Percentiles rank a stretch among this genome's conserved stretches.
Conservation (phyloP, 1,140 invertebrate genomes). For the Cydia amplana region DNA sequence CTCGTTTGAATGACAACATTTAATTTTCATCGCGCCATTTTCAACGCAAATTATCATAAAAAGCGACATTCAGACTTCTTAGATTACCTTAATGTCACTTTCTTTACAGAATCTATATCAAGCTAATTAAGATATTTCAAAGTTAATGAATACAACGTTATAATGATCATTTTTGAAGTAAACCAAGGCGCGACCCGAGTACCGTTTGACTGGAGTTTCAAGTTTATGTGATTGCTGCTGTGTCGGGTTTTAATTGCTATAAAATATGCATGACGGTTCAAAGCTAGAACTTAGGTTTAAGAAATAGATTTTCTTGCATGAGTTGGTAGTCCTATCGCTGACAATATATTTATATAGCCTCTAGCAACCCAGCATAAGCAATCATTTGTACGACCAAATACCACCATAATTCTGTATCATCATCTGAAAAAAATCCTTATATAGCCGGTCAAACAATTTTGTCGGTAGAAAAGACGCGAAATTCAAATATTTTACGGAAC, state of each 20-base stretch:
- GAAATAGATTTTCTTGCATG: no score
- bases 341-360: no score
- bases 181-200: slow-evolving; percentile 27
- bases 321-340: neutral
- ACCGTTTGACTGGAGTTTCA: slow-evolving; percentile 13
- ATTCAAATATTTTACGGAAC: no score
- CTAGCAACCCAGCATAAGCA: no score
- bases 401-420: no score
- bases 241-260: neutral
- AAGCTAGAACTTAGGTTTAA: no score
- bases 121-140: slow-evolving; percentile 4
- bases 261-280: neutral
- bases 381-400: no score
- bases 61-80: neutral
- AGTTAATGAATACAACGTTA: neutral
- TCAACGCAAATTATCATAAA: neutral
- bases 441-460: no score
- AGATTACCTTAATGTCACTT: slow-evolving; percentile 6
- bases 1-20: neutral
- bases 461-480: no score
- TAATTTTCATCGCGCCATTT: neutral
- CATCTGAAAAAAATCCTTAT: no score
- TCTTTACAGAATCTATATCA: slow-evolving; percentile 11
- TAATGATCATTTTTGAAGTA: slow-evolving; percentile 10
- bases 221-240: neutral